These are phyloP conservation scores for Oceanites oceanicus DNA, from an alignment of 2,113 vertebrate species.

Conservation along the genomic window DNA sequence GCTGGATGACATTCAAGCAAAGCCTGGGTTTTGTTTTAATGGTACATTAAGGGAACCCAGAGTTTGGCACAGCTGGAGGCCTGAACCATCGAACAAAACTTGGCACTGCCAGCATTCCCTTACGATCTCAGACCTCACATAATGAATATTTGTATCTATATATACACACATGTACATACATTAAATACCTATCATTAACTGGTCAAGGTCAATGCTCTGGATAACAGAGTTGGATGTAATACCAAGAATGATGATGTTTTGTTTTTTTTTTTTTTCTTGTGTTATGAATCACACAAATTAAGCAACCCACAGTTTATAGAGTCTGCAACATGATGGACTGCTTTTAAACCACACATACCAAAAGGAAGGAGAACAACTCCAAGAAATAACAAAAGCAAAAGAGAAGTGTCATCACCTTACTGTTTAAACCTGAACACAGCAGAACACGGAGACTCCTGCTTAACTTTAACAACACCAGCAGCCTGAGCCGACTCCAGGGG, in stretches of 20 bases:
- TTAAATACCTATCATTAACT: constrained; percentile 58
- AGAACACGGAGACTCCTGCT: background rate
- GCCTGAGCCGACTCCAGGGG: background rate
- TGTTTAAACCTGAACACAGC: constrained; percentile 39
- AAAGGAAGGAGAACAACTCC: constrained; percentile 20
- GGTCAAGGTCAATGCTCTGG: constrained; percentile 47
- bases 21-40: constrained; percentile 44
- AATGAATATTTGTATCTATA: constrained; percentile 60
- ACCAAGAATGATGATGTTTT: constrained; percentile 15
- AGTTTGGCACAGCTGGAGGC: constrained; percentile 55
- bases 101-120: constrained; percentile 43
- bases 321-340: constrained; percentile 31
- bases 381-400: constrained; percentile 38
- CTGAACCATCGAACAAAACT: constrained; percentile 1
- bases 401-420: constrained; percentile 51
- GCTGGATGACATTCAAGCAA: constrained; percentile 58
- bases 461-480: constrained; percentile 46
- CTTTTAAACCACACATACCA: constrained; percentile 48
- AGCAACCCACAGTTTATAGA: constrained; percentile 24
- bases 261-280: background rate
- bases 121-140: constrained; percentile 15
- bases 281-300: constrained; percentile 49
- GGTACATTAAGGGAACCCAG: constrained; percentile 32
- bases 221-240: constrained; percentile 23
- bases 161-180: background rate